Base-by-base conservation (phyloP, 2,113 vertebrate species). In the Nipponia nippon region DNA sequence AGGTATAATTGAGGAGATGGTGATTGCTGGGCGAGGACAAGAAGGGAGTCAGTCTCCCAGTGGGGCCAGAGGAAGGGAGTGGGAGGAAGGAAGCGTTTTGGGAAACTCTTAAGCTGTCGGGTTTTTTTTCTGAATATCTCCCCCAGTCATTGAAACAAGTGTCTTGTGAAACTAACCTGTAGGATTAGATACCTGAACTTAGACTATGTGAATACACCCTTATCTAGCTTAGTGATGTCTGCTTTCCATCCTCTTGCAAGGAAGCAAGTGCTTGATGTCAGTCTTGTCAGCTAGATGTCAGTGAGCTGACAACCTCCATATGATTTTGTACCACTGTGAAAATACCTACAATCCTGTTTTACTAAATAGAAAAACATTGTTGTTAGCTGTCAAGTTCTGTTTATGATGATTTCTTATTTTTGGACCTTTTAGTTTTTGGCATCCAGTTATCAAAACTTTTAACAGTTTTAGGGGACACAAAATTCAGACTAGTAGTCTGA, bases 41-140 rank as follows among this genome's bases (percentile, higher is more conserved):
- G 65, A 78, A 65, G 25, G 65, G 7, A 25, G 7, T 42, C 46
- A 44, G 12, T 67, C 47, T 76, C 25, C 25, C 9, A 36, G 23
- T 18, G 40, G 20, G 42, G 9, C 38, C 27, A 46, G 63, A 73
- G 25, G 4, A 77, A 65, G 38, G 3, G 0, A 0, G 4, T 5
- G 7, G 3, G 4, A 16, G 11, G 16, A 70, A 46, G 21, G 16
- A 63, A 50, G 11, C 56, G 26, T 29, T 92, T 55, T 21, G 12
- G 27, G 27, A 66, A 89, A 30, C 2, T 16, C 18, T 40, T 27
- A 42, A 55, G 19, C 18, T 34, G 18, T 10, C 72, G 46, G 2
- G 19, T 19, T 47, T 1, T 2, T 85, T 70, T 34, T 6, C 42
- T 42, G 50, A 61, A 27, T 73, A 9, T 86, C 10, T 77, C 20